phyloP scores from a whole-genome alignment of 2,888 invertebrate species.

The Neoitamus cyanurus region DNA sequence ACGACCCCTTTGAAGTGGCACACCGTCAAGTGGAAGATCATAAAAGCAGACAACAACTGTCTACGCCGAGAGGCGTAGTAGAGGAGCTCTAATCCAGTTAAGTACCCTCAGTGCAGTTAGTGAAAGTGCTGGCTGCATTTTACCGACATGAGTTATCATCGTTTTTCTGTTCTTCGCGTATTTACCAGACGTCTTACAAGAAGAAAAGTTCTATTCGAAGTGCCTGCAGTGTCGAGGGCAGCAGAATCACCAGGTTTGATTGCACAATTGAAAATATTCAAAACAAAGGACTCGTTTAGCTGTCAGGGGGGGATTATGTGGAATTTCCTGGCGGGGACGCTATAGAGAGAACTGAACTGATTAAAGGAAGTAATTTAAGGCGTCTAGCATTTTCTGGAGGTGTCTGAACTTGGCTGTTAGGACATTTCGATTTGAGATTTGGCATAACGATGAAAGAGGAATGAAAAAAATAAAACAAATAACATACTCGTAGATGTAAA shows the following conservation, averaged over 20 bases:
- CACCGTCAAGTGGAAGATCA: not conserved
- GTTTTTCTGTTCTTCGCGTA: not conserved
- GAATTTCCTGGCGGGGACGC: not conserved
- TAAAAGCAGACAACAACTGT: not conserved
- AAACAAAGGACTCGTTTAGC: not conserved
- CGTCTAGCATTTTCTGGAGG: not conserved
- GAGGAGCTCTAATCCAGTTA: constrained; percentile 7
- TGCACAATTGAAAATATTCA: not conserved
- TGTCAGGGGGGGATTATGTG: not conserved
- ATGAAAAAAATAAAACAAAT: too few relatives aligned
- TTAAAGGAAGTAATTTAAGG: not conserved
- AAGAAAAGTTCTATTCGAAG: not conserved
- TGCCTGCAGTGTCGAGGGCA: not conserved
- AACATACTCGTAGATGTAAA: too few relatives aligned
- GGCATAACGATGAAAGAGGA: too few relatives aligned
- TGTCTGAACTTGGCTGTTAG: not conserved
- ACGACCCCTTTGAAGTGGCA: not conserved
- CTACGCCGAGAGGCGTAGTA: not conserved
- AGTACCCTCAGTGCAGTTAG: not conserved
- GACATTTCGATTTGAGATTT: too few relatives aligned
- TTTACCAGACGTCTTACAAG: not conserved
- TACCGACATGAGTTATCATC: not conserved
- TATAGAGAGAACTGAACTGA: not conserved
- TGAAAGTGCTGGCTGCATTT: not conserved
- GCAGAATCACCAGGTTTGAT: not conserved